Evolutionary conservation across 2,888 invertebrate species (phyloP).

Genomic region (Pomacea canaliculata): DNA sequence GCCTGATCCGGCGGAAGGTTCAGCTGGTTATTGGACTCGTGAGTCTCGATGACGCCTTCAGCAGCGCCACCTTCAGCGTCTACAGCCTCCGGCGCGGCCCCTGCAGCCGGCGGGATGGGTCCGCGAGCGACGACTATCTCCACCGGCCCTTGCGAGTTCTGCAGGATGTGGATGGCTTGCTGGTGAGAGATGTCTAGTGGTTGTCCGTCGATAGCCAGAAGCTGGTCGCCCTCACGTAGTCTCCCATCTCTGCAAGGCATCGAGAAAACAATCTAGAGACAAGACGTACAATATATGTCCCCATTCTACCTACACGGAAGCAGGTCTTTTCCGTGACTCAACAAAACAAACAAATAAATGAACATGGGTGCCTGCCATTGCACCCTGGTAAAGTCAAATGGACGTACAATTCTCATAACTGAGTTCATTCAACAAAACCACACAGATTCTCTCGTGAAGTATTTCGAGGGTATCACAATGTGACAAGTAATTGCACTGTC

Average conservation of each 20-base stretch:
- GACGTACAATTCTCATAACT: too few relatives aligned
- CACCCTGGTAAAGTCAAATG: too few relatives aligned
- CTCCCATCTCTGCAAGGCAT: slow-evolving; percentile 76
- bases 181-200: slow-evolving; percentile 82
- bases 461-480: too few relatives aligned
- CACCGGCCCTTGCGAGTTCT: slow-evolving; percentile 77
- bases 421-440: too few relatives aligned
- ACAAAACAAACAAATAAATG: too few relatives aligned
- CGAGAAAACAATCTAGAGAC: background rate
- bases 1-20: slow-evolving; percentile 9
- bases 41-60: slow-evolving; percentile 21
- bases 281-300: background rate
- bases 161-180: slow-evolving; percentile 82
- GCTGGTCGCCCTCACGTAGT: slow-evolving; percentile 84
- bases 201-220: slow-evolving; percentile 86
- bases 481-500: too few relatives aligned
- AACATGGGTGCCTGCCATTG: too few relatives aligned
- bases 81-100: slow-evolving; percentile 10
- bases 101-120: slow-evolving; percentile 19
- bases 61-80: slow-evolving; percentile 18
- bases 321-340: background rate
- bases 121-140: slow-evolving; percentile 69
- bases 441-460: too few relatives aligned
- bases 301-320: background rate
- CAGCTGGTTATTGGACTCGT: background rate